Percentiles rank a stretch among this genome's conserved stretches.
Evolutionary conservation across 2,888 invertebrate species (phyloP).

Genomic region (Rhodophaea formosa): DNA sequence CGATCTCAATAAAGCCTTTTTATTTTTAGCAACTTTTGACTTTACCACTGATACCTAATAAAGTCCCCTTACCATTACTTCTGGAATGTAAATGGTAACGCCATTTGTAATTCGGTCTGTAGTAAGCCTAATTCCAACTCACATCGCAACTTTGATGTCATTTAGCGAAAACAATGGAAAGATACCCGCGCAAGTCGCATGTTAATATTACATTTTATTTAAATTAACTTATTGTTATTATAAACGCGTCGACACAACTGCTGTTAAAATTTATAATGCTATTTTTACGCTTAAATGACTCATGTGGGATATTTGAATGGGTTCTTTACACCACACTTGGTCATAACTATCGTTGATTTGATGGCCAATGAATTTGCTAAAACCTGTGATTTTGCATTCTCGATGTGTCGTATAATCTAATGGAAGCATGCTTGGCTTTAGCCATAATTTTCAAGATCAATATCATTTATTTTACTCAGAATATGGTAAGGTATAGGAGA

Average conservation of each 20-base stretch:
- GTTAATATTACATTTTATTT: conserved; percentile 72
- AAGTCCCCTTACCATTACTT: too few relatives aligned
- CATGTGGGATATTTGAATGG: conserved; percentile 65
- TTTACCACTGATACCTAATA: too few relatives aligned
- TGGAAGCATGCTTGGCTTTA: background rate
- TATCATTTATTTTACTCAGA: too few relatives aligned
- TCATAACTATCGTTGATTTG: conserved; percentile 35
- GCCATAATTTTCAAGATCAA: background rate
- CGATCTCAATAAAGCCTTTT: too few relatives aligned
- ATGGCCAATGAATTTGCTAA: conserved; percentile 16
- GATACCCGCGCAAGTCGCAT: conserved; percentile 63
- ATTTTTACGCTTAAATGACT: conserved; percentile 74
- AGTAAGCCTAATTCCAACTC: conserved; percentile 40
- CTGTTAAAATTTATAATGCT: conserved; percentile 73
- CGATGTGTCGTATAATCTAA: background rate
- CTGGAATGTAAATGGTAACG: background rate
- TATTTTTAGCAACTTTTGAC: too few relatives aligned
- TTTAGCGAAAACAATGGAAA: conserved; percentile 81
- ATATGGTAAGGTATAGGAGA: too few relatives aligned
- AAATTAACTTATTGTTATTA: conserved; percentile 77
- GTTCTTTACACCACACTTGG: conserved; percentile 52
- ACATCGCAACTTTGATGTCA: conserved; percentile 78
- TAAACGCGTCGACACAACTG: conserved; percentile 63
- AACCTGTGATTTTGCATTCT: background rate
- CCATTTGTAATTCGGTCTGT: conserved; percentile 28